Conservation (phyloP, 2,888 invertebrate genomes). For the Synergus japonicus region DNA sequence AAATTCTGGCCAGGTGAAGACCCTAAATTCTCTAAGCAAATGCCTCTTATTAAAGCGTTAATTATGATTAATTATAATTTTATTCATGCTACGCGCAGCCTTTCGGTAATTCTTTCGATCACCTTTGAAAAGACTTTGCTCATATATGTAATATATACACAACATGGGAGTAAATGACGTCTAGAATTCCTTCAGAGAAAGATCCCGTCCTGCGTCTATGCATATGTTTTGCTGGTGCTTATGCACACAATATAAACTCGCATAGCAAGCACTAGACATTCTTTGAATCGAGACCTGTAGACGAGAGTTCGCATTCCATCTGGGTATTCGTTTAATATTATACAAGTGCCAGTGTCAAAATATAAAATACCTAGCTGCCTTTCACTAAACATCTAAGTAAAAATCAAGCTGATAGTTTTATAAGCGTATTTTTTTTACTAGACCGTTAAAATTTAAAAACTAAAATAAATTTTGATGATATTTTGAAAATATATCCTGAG, state of each 20-base stretch:
- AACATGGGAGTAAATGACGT: not conserved
- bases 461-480: no score
- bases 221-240: not conserved
- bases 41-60: no score
- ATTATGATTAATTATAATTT: no score
- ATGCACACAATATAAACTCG: slow-evolving; percentile 19
- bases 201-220: not conserved
- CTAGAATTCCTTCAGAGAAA: not conserved
- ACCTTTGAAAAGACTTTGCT: not conserved
- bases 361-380: not conserved
- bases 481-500: no score
- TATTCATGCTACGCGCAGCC: no score
- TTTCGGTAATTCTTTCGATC: no score
- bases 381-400: not conserved
- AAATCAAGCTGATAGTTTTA: not conserved
- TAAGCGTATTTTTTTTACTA: not conserved
- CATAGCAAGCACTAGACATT: slow-evolving; percentile 18
- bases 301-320: slow-evolving; percentile 10
- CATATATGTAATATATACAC: not conserved
- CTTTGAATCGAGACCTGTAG: slow-evolving; percentile 14
- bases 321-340: not conserved
- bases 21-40: no score
- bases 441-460: no score
- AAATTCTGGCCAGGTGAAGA: no score
- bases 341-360: not conserved